A percentile compares a stretch with the other conserved stretches of the same genome.
Conservation (phyloP, 1,140 invertebrate genomes). For the Drosophila miranda region DNA sequence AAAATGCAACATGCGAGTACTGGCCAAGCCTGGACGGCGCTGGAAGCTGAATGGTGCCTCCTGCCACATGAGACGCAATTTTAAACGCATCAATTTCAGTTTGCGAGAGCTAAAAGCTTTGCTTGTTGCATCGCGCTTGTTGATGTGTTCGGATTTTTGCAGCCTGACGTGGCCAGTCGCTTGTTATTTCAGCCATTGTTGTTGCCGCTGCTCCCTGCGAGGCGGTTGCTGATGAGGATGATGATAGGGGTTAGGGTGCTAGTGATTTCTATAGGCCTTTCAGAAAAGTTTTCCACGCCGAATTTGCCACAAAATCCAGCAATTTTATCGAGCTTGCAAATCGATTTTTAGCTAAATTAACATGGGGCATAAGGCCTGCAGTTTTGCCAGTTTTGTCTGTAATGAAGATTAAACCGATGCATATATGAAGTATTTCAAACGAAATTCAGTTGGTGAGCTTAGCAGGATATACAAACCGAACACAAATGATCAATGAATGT, state of each 20-base stretch:
- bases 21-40: constrained; percentile 18
- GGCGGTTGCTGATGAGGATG: neutral
- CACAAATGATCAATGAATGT: constrained; percentile 7
- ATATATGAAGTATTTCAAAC: constrained; percentile 26
- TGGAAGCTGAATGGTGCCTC: constrained; percentile 43
- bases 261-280: constrained; percentile 18
- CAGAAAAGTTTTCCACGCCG: constrained; percentile 13
- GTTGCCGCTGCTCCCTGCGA: constrained; percentile 6
- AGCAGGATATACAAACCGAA: constrained; percentile 4
- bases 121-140: constrained; percentile 49
- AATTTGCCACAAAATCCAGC: constrained; percentile 1
- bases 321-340: constrained; percentile 4
- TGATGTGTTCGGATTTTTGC: constrained; percentile 32
- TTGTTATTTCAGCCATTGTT: constrained; percentile 49
- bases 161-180: constrained; percentile 40
- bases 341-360: neutral
- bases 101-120: constrained; percentile 62
- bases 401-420: constrained; percentile 17
- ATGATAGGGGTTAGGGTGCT: neutral
- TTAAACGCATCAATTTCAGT: constrained; percentile 79
- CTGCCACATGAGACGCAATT: constrained; percentile 61
- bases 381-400: neutral
- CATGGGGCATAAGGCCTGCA: neutral
- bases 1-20: constrained; percentile 24
- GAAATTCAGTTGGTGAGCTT: neutral